Evolutionary conservation across 2,888 invertebrate genomes (phyloP), one percentile per base, ranked within the genome.

Genomic region (Eupithecia tripunctaria): DNA sequence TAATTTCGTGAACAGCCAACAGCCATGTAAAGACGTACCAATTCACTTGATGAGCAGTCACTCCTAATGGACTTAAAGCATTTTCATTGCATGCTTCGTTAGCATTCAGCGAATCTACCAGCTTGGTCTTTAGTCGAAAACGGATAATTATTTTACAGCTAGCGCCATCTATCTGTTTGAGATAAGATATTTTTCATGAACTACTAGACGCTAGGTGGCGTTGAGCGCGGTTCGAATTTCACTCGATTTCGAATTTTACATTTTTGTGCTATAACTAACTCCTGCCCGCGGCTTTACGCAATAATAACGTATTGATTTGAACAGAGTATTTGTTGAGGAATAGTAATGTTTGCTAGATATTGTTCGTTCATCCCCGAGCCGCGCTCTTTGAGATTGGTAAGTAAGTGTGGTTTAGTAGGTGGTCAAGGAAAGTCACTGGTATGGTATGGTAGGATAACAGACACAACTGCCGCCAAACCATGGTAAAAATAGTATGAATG

Each of bases 31-130:
- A 87, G 83, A 80, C 77, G 79, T 85, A 14, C 36, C 29, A 84
- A 88, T 87, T 88, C 86, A 79, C 82, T 82, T 83, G 79, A 87
- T 85, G 86, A 83, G 83, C 81, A 79, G 75, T 78, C 77, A 80
- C 79, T 51, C n/a, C 71, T 84, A 71, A 73, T 63, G 68, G 64
- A 70, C 71, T 71, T 59, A 69, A 71, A 72, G 64, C 29, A 74
- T 59, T 70, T 79, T 80, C 78, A 79, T 76, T 82, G 71, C 75
- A 79, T 77, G 76, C 79, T 79, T 63, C 71, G 84, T 86, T 84
- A 86, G 84, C 83, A 85, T 88, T 88, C 83, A 86, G 82, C 78
- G 76, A 77, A 60, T 72, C 80, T 81, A 76, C 77, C 77, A 79
- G 64, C 15, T 64, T 76, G 78, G 76, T 71, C 36, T 51, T 68